Evolutionary conservation across 2,113 vertebrate species (phyloP).

Genomic region (Macquaria australasica): DNA sequence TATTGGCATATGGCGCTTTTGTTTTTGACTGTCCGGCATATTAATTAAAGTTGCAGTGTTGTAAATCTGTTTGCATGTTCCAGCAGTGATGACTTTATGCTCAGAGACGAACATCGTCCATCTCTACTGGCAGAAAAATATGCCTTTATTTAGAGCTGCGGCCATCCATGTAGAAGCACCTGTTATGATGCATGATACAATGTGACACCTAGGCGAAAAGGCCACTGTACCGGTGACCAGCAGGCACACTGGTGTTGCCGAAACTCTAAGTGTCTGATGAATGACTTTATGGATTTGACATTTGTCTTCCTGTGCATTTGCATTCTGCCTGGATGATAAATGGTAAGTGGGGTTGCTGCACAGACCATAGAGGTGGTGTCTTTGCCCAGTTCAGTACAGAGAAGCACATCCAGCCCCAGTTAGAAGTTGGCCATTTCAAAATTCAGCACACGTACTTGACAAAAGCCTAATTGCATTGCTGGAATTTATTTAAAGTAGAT

Average conservation of each 20-base stretch:
- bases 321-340: conserved; percentile 58
- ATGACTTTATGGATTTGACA: conserved; percentile 78
- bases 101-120: conserved; percentile 28
- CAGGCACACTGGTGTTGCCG: conserved; percentile 46
- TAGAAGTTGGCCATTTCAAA: conserved; percentile 6
- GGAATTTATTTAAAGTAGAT: conserved; percentile 4
- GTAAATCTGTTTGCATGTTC: conserved; percentile 63
- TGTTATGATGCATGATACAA: conserved; percentile 61
- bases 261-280: conserved; percentile 70
- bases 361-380: conserved; percentile 32
- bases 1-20: conserved; percentile 79
- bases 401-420: conserved; percentile 12
- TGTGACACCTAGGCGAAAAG: conserved; percentile 60
- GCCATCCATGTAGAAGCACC: conserved; percentile 29
- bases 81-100: conserved; percentile 38
- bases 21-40: conserved; percentile 64
- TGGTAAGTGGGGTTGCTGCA: conserved; percentile 34
- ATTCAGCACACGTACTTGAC: neutral
- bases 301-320: conserved; percentile 72
- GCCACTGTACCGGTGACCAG: conserved; percentile 57
- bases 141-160: conserved; percentile 34
- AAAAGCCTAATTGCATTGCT: neutral
- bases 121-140: conserved; percentile 19
- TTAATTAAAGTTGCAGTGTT: conserved; percentile 67
- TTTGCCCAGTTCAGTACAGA: conserved; percentile 19